phyloP scores from a whole-genome alignment of 2,797 vertebrate species.

The Vultur gryphus region DNA sequence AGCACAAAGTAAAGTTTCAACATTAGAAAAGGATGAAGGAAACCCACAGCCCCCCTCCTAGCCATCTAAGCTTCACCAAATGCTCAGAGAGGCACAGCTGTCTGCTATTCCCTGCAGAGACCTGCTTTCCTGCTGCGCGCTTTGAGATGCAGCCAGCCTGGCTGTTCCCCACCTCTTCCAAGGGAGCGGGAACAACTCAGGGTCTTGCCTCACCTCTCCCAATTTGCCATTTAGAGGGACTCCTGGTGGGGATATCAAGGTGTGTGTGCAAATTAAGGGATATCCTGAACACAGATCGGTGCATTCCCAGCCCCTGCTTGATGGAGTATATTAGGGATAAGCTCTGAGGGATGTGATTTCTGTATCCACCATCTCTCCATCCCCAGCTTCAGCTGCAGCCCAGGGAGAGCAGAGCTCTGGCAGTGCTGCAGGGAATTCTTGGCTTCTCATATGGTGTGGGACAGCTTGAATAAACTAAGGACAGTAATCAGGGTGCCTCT shows the following conservation, averaged over 20 bases:
- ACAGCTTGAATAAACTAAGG: background rate
- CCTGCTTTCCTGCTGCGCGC: background rate
- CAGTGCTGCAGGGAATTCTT: background rate
- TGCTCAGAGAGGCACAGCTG: background rate
- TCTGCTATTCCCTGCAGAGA: background rate
- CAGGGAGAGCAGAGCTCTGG: background rate
- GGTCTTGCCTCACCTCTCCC: background rate
- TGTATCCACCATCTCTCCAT: background rate
- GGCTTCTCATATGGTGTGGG: background rate
- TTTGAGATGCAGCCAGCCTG: background rate
- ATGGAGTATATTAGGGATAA: background rate
- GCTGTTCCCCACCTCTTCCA: background rate
- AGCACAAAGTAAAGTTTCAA: background rate
- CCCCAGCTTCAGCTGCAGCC: background rate
- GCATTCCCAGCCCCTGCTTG: background rate
- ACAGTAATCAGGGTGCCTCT: fast-evolving
- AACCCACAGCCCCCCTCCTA: background rate
- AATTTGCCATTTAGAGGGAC: background rate
- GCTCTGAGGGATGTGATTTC: background rate
- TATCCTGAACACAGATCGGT: background rate
- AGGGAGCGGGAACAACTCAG: background rate
- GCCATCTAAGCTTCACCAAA: background rate
- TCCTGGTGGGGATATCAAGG: background rate
- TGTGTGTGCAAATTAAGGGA: background rate
- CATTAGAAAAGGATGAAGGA: background rate